A percentile compares a stretch with the other conserved stretches of the same genome.
Conservation (phyloP, 1,140 invertebrate genomes). For the Vanessa atalanta region DNA sequence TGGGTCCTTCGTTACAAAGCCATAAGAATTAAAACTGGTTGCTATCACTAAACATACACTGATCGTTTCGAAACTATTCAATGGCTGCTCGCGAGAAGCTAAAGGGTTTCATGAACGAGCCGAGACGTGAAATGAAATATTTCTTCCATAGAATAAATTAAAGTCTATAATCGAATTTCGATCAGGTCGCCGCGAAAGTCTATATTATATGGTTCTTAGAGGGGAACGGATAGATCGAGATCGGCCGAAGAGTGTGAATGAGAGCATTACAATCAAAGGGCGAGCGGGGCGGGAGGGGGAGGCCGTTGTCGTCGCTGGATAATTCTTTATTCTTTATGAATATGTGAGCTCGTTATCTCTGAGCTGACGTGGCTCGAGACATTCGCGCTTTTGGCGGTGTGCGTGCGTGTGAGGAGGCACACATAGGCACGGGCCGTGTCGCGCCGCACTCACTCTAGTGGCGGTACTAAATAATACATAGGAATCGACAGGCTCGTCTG, state of each 20-base stretch:
- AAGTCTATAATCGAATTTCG: constrained; percentile 77
- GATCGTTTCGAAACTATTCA: constrained; percentile 72
- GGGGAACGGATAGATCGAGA: constrained; percentile 76
- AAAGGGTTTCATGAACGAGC: constrained; percentile 75
- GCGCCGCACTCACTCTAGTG: constrained; percentile 57
- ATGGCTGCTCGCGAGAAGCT: constrained; percentile 54
- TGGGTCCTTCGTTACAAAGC: constrained; percentile 60
- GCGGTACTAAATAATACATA: constrained; percentile 79
- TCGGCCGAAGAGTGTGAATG: constrained; percentile 75
- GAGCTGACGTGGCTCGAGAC: constrained; percentile 70
- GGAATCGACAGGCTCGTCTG: constrained; percentile 75
- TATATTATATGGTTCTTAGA: constrained; percentile 67
- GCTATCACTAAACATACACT: constrained; percentile 57
- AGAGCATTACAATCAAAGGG: constrained; percentile 71
- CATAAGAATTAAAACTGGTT: constrained; percentile 78
- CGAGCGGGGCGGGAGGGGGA: constrained; percentile 55
- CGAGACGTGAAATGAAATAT: constrained; percentile 74
- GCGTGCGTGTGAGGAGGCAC: constrained; percentile 48
- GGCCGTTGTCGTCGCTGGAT: constrained; percentile 64
- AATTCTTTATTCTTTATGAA: constrained; percentile 81
- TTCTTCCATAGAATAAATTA: constrained; percentile 79
- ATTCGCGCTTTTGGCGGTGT: constrained; percentile 58
- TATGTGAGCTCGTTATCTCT: constrained; percentile 80
- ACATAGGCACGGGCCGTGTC: constrained; percentile 42
- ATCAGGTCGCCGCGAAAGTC: constrained; percentile 51